These are phyloP conservation scores for Electrona antarctica DNA, from an alignment of 2,113 vertebrate genomes.

Conservation along the genomic window DNA sequence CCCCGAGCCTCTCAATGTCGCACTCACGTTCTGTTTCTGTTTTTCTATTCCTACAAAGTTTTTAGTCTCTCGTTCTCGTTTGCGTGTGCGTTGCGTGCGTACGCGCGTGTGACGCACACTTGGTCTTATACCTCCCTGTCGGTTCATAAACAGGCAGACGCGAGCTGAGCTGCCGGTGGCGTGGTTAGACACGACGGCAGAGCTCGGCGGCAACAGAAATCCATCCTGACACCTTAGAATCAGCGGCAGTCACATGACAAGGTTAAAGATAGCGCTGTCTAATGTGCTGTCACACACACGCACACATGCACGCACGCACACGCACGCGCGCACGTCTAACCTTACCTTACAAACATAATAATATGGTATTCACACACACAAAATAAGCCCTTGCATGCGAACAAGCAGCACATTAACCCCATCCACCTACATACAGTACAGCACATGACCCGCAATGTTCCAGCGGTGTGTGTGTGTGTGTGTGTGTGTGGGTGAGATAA, in stretches of 20 bases:
- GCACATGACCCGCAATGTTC: too few species aligned
- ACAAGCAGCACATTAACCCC: background rate
- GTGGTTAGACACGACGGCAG: conserved; percentile 55
- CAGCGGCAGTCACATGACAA: conserved; percentile 69
- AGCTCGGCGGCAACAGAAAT: conserved; percentile 62
- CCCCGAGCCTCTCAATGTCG: conserved; percentile 18
- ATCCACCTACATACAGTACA: background rate
- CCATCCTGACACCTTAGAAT: conserved; percentile 71
- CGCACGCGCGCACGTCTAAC: background rate
- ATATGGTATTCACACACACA: background rate
- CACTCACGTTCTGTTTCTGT: conserved; percentile 20
- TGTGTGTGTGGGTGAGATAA: too few species aligned
- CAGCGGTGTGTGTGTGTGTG: too few species aligned
- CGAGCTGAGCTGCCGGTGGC: conserved; percentile 64
- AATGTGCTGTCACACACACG: conserved; percentile 67
- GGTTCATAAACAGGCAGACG: conserved; percentile 34
- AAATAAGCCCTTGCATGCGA: background rate
- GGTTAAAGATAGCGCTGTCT: conserved; percentile 71
- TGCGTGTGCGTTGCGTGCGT: too few species aligned
- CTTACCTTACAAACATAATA: conserved; percentile 5
- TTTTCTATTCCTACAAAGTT: conserved; percentile 10
- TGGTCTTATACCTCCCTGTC: conserved; percentile 42
- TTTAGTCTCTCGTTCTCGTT: background rate
- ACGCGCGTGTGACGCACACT: background rate
- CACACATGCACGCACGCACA: background rate